phyloP scores from a whole-genome alignment of 2,113 vertebrate species.

The human (Homo sapiens) region GRCh38 chr4:150513001-150513500 shows the following conservation, averaged over 20 bases:
- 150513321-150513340: background rate
- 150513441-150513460: background rate
- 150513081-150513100: background rate
- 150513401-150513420: background rate
- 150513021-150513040: background rate
- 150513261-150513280: background rate
- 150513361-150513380: background rate
- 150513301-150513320: background rate
- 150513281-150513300: background rate
- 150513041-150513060: background rate
- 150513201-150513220: background rate
- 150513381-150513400: background rate
- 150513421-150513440: background rate
- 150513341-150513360: background rate
- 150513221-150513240: background rate
- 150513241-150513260: background rate
- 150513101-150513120: background rate
- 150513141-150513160: background rate
- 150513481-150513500: background rate
- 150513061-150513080: background rate
- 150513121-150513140: background rate
- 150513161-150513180: background rate
- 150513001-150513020: background rate
- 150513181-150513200: background rate
- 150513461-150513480: background rate